These are phyloP conservation scores for Phoronis australis DNA, from an alignment of 2,888 invertebrate genomes.

Conservation along the genomic window DNA sequence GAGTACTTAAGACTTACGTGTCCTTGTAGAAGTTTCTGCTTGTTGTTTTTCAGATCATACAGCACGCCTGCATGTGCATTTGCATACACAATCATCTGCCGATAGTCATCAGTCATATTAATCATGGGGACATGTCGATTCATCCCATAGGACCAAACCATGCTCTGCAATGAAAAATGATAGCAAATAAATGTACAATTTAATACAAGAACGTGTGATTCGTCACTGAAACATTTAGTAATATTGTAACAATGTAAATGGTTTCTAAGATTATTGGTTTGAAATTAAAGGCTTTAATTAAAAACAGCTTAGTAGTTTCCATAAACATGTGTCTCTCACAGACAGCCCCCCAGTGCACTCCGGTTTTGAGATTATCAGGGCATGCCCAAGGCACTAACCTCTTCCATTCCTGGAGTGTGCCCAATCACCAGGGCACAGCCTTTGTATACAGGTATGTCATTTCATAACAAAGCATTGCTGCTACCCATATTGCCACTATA, in stretches of 20 bases:
- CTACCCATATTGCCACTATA: too few species aligned
- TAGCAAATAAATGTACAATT: background rate
- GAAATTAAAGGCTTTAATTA: too few species aligned
- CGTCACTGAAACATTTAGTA: background rate
- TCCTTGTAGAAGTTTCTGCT: conserved; percentile 63
- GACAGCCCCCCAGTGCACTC: too few species aligned
- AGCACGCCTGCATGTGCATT: conserved; percentile 63
- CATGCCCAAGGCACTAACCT: too few species aligned
- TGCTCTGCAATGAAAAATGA: conserved; percentile 47
- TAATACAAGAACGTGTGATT: background rate
- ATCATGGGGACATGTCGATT: conserved; percentile 60
- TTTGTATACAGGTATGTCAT: too few species aligned
- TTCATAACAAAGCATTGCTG: too few species aligned
- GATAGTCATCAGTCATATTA: conserved; percentile 59
- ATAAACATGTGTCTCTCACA: too few species aligned
- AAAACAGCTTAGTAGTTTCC: too few species aligned
- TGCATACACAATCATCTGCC: conserved; percentile 61
- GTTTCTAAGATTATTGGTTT: too few species aligned
- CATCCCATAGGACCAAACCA: conserved; percentile 64
- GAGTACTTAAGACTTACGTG: conserved; percentile 68
- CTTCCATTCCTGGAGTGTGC: too few species aligned
- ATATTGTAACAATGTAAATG: background rate
- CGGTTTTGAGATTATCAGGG: too few species aligned
- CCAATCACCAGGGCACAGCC: too few species aligned
- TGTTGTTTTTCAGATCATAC: conserved; percentile 61